Conservation (phyloP, 2,797 vertebrate genomes). For the Podarcis siculus region DNA sequence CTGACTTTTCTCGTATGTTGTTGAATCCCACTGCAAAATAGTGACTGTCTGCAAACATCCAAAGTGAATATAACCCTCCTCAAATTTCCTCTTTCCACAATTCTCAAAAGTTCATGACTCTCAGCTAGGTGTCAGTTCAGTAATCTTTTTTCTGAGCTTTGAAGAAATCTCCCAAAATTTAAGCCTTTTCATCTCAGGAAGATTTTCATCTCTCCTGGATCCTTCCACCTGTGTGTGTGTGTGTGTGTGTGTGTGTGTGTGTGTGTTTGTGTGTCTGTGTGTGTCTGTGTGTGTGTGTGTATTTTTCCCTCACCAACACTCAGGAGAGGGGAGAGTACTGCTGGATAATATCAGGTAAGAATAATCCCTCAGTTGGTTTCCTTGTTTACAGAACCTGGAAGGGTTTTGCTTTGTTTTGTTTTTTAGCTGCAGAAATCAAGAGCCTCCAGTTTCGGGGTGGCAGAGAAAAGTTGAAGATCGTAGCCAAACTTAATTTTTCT, state of each 20-base stretch:
- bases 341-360: background rate
- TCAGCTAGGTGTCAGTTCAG: background rate
- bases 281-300: background rate
- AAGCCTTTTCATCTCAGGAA: constrained; percentile 2
- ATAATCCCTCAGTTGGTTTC: background rate
- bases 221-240: background rate
- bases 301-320: background rate
- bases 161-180: background rate
- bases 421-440: constrained; percentile 7
- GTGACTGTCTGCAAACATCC: no score
- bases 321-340: background rate
- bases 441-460: background rate
- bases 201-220: constrained; percentile 2
- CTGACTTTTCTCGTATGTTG: no score
- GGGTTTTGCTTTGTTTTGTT: background rate
- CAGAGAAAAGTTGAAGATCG: background rate
- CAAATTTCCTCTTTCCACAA: background rate
- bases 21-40: no score
- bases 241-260: background rate
- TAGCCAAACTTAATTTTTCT: constrained; percentile 15
- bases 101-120: background rate
- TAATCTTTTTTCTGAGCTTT: background rate
- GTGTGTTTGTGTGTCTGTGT: background rate
- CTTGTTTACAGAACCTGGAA: constrained; percentile 1
- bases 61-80: background rate